Evolutionary conservation across 1,140 invertebrate genomes (phyloP).

Genomic region (Monomorium pharaonis): DNA sequence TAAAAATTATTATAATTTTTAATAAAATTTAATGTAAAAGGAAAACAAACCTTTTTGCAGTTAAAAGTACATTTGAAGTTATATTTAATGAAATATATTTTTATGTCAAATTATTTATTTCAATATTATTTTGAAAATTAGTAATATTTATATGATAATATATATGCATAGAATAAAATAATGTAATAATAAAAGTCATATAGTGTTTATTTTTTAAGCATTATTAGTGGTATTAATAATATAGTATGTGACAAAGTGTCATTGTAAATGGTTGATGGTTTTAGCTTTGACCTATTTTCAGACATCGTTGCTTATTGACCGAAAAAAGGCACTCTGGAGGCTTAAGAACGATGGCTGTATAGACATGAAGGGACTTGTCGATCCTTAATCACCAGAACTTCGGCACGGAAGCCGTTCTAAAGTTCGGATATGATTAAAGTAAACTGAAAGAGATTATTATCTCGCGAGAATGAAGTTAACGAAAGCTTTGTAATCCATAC

Average conservation of each 20-base stretch:
- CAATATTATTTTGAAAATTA: not conserved
- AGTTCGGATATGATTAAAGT: conserved; percentile 54
- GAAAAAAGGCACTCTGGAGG: not conserved
- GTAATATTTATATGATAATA: not conserved
- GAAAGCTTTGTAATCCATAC: conserved; percentile 2
- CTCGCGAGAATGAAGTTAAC: conserved; percentile 29
- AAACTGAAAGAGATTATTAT: conserved; percentile 43
- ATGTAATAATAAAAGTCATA: not conserved
- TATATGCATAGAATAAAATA: not conserved
- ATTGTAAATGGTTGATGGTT: not conserved
- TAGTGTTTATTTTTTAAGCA: not conserved
- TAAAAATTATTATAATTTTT: not conserved
- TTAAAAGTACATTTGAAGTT: not conserved
- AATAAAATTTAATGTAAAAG: not conserved
- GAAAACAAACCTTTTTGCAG: not conserved
- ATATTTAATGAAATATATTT: not conserved
- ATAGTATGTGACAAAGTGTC: not conserved
- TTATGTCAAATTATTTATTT: not conserved
- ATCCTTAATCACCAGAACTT: conserved; percentile 57
- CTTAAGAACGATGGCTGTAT: not conserved
- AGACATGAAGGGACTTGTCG: not conserved
- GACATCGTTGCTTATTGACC: conserved; percentile 11
- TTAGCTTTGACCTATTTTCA: conserved; percentile 16
- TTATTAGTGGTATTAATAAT: not conserved
- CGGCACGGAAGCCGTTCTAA: conserved; percentile 1